These are phyloP conservation scores for Callocephalon fimbriatum DNA, from an alignment of 2,113 vertebrate species.

Conservation along the genomic window DNA sequence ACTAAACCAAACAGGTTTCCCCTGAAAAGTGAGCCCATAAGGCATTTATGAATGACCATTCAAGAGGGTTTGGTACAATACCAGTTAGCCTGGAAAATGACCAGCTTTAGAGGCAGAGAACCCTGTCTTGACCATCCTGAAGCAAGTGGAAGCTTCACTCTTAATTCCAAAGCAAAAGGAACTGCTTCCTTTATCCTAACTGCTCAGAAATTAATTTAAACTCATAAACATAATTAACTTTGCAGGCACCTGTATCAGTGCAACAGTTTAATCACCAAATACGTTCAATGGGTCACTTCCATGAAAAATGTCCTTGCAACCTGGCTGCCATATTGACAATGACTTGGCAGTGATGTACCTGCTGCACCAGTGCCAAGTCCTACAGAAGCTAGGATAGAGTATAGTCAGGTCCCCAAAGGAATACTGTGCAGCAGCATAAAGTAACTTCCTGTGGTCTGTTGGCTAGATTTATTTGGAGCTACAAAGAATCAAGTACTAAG, in stretches of 20 bases:
- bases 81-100: not conserved
- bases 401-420: not conserved
- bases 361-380: not conserved
- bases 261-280: not conserved
- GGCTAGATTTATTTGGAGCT: conserved; percentile 9
- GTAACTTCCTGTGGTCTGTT: not conserved
- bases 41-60: not conserved
- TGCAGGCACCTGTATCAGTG: not conserved
- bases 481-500: not conserved
- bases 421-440: not conserved
- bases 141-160: not conserved
- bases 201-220: not conserved
- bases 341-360: not conserved
- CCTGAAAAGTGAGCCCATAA: not conserved
- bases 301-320: not conserved
- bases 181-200: not conserved
- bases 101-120: not conserved
- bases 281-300: not conserved
- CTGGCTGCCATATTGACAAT: not conserved
- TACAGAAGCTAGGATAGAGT: not conserved
- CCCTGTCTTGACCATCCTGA: not conserved
- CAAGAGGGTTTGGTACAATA: not conserved
- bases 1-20: not conserved
- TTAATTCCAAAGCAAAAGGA: not conserved
- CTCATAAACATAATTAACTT: not conserved